These are phyloP conservation scores for Lasioglossum albipes DNA, from an alignment of 1,140 invertebrate species.

Conservation along the genomic window DNA sequence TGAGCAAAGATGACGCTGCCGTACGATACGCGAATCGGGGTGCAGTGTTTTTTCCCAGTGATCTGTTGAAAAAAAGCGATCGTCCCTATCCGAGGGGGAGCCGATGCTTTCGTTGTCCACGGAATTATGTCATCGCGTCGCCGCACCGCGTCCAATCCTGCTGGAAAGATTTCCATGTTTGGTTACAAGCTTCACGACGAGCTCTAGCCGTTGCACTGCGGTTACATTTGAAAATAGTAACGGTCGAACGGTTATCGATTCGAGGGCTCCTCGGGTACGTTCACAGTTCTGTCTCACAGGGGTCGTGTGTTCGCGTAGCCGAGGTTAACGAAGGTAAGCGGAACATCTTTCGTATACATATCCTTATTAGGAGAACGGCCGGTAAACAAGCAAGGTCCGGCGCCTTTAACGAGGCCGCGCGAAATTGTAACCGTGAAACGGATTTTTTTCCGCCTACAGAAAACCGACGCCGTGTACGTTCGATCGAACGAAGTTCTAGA, in stretches of 20 bases:
- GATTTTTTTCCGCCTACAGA: background rate
- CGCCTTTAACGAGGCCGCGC: background rate
- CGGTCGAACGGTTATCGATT: conserved; percentile 31
- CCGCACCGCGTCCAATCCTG: conserved; percentile 5
- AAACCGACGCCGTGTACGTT: background rate
- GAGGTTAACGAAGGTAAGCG: conserved; percentile 27
- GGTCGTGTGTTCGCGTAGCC: background rate
- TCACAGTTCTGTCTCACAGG: background rate
- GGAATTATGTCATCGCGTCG: conserved; percentile 52
- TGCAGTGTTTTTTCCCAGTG: conserved; percentile 26
- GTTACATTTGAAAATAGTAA: conserved; percentile 25
- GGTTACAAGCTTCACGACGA: conserved; percentile 20
- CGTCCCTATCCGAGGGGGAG: background rate
- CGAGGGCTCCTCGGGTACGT: background rate
- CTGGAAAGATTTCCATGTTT: conserved; percentile 55
- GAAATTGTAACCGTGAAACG: no score
- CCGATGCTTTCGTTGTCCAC: conserved; percentile 1
- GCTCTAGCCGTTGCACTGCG: background rate
- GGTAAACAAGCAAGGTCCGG: background rate
- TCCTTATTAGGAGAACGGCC: conserved; percentile 9
- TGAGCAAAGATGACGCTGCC: background rate
- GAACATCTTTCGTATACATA: background rate
- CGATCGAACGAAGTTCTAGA: background rate
- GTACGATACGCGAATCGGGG: conserved; percentile 10
- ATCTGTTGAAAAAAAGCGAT: conserved; percentile 3